Percentiles rank a stretch among this genome's conserved stretches.
phyloP scores from a whole-genome alignment of 2,888 invertebrate genomes.

The Callyntrura guangdongensis region DNA sequence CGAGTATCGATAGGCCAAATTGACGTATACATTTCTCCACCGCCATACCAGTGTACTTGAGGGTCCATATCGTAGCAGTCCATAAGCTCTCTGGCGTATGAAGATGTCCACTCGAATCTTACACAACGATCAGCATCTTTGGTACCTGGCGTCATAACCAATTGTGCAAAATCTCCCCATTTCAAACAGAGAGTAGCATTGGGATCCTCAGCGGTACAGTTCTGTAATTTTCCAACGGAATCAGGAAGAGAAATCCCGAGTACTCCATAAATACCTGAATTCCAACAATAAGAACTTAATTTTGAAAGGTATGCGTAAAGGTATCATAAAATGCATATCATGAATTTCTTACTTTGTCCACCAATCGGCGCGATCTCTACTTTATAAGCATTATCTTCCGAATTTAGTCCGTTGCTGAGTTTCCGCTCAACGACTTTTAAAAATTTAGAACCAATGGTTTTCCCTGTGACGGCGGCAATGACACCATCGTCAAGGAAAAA shows the following conservation, averaged over 20 bases:
- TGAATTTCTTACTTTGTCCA: too few species aligned
- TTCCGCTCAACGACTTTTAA: too few species aligned
- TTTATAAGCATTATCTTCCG: too few species aligned
- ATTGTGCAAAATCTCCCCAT: conserved; percentile 71
- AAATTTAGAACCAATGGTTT: too few species aligned
- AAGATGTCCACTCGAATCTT: conserved; percentile 80
- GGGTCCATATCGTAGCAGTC: conserved; percentile 80
- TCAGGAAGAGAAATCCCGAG: background rate
- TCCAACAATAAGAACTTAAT: too few species aligned
- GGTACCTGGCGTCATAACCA: background rate
- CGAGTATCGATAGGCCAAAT: conserved; percentile 81
- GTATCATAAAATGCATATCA: too few species aligned
- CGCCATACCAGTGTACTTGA: conserved; percentile 81
- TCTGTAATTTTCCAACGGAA: background rate
- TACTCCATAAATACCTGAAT: background rate
- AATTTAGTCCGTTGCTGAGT: too few species aligned
- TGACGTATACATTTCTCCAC: conserved; percentile 78
- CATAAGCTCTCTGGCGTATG: conserved; percentile 76
- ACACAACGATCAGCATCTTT: background rate
- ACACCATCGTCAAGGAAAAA: too few species aligned
- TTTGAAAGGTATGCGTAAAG: too few species aligned
- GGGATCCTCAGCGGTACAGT: background rate
- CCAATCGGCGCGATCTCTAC: too few species aligned
- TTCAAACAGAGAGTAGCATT: conserved; percentile 29
- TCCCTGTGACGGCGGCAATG: too few species aligned